phyloP scores from a whole-genome alignment of 2,797 vertebrate genomes.

The Sebastes miniatus region DNA sequence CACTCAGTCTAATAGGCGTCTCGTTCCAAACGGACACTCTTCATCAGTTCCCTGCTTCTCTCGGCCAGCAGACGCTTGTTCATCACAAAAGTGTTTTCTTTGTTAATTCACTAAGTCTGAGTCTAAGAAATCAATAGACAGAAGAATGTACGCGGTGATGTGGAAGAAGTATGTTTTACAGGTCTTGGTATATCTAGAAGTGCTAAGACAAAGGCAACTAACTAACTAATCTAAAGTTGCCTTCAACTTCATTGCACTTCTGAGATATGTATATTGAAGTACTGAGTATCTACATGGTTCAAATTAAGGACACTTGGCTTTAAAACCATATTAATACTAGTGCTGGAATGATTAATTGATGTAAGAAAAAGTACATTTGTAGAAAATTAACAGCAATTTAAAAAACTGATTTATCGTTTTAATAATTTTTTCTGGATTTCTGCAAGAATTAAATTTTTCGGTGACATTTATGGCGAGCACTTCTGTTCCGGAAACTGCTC shows the following conservation, averaged over 20 bases:
- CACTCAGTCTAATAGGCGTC: constrained; percentile 5
- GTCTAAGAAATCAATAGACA: background rate
- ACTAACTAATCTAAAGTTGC: too few species aligned
- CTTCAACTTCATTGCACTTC: too few species aligned
- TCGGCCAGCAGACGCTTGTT: background rate
- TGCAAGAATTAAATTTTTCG: too few species aligned
- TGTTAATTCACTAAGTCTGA: background rate
- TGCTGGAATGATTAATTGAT: background rate
- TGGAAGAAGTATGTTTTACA: too few species aligned
- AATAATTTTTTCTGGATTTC: too few species aligned
- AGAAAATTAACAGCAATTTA: background rate
- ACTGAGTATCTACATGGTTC: background rate
- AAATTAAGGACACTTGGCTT: background rate
- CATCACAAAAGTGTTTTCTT: background rate
- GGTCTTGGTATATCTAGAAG: too few species aligned
- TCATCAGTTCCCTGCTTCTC: background rate
- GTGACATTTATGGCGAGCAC: too few species aligned
- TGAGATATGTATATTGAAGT: too few species aligned
- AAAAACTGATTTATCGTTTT: background rate
- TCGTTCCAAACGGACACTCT: background rate
- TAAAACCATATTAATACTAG: background rate
- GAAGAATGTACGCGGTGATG: background rate
- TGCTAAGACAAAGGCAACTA: too few species aligned
- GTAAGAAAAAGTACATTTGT: background rate
- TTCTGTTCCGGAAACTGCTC: too few species aligned